Evolutionary conservation across 2,888 invertebrate genomes (phyloP), one percentile per base, ranked within the genome.

Genomic region (Adelphocoris suturalis): DNA sequence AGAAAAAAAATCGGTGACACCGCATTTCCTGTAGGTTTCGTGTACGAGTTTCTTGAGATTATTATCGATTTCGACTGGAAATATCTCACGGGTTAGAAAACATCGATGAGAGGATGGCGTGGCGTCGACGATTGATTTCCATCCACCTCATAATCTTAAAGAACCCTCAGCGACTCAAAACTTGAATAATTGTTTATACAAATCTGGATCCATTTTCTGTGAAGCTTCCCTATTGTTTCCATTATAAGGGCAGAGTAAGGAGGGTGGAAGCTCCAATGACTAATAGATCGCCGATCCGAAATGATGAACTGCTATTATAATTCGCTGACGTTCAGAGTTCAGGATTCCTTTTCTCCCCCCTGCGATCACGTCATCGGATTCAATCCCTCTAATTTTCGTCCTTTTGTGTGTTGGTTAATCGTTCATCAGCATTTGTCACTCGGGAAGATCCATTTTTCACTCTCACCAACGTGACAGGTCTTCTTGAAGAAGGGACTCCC

Each of bases 21-120:
- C n/a, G 52, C 82, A 52, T 82, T 82, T 82, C 82, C 82, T 82
- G 47, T 82, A 23, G 19, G 52, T 82, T 82, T 82, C 82, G 82
- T 82, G 82, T 82, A 52, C 82, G 23, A 27, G 27, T 52, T 47
- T 68, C 68, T 68, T 13, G 68, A 68, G 68, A 68, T 68, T 68
- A 52, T 11, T 16, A 19, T 68, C 68, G 68, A 68, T 68, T 68
- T 68, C 9, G 68, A 23, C 68, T 68, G 23, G 68, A 68, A 23
- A 68, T 68, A 68, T 23, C 68, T 9, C 27, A 12, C 68, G 12
- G 27, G 68, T 23, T 68, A 12, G 11, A 16, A 9, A 68, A 68
- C 27, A 27, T 68, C 68, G 27, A 68, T 23, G 68, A 23, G 23
- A 19, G 68, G 9, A 68, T 23, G 27, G 27, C 68, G 12, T n/a